Evolutionary conservation across 2,797 vertebrate species (phyloP).

Genomic region (Mormyrops attenuatus): DNA sequence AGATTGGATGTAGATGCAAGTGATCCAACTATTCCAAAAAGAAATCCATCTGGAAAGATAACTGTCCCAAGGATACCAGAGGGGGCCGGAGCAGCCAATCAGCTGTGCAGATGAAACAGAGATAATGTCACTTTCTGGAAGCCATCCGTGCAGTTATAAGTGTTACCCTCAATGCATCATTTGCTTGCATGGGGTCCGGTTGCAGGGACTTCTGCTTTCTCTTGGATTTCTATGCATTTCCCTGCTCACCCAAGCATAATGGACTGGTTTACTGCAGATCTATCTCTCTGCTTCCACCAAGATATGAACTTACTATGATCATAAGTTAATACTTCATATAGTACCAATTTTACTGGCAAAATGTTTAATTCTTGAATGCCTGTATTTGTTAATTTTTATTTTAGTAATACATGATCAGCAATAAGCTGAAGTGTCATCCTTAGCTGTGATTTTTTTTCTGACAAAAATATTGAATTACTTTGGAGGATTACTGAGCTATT

Average conservation of each 20-base stretch:
- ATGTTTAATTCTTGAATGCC: background rate
- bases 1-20: background rate
- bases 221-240: background rate
- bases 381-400: background rate
- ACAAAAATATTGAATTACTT: background rate
- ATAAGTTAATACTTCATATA: background rate
- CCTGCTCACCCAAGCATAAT: background rate
- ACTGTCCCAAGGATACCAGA: slow-evolving; percentile 10
- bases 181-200: slow-evolving; percentile 2
- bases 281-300: background rate
- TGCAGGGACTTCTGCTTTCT: background rate
- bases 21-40: slow-evolving; percentile 10
- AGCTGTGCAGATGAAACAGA: background rate
- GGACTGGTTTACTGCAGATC: background rate
- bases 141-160: slow-evolving; percentile 15
- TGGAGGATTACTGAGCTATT: background rate
- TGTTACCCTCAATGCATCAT: slow-evolving; percentile 10
- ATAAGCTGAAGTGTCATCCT: background rate
- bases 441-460: background rate
- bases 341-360: background rate
- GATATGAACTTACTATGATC: background rate
- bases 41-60: slow-evolving; percentile 4
- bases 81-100: slow-evolving; percentile 2
- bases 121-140: slow-evolving; percentile 14
- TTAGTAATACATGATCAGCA: background rate